Evolutionary conservation across 2,113 vertebrate genomes (phyloP).

Genomic region (Hippocampus zosterae): DNA sequence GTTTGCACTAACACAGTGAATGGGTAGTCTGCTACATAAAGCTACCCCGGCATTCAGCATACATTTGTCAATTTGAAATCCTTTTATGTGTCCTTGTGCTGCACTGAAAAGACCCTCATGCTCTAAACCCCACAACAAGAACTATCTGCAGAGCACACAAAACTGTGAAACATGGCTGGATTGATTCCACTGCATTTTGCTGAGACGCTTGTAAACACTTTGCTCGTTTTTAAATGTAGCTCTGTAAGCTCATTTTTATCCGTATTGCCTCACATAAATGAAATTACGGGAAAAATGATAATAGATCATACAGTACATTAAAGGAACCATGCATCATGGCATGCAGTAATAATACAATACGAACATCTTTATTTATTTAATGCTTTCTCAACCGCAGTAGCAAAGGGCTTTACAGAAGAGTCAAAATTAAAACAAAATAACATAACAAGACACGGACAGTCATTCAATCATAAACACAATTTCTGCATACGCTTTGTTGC

Average conservation of each 20-base stretch:
- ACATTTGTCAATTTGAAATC: constrained; percentile 2
- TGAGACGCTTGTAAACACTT: not conserved
- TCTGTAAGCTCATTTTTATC: not conserved
- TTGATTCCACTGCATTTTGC: not conserved
- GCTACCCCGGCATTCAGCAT: not conserved
- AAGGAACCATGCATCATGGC: not conserved
- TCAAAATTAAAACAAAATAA: no score
- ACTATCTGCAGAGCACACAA: not conserved
- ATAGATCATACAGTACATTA: not conserved
- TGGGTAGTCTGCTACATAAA: not conserved
- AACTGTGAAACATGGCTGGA: not conserved
- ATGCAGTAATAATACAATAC: not conserved
- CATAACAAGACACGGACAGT: no score
- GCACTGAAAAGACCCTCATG: constrained; percentile 5
- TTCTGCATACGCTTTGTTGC: no score
- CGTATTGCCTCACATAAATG: not conserved
- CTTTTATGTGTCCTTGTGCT: constrained; percentile 2
- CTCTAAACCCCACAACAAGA: not conserved
- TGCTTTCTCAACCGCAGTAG: no score
- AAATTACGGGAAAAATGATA: not conserved
- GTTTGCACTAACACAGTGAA: constrained; percentile 4
- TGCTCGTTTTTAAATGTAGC: not conserved
- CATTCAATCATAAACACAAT: no score
- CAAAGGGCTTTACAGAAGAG: no score
- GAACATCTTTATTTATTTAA: no score